Base-by-base conservation (phyloP, 2,888 invertebrate genomes). In the Noctua comes region DNA sequence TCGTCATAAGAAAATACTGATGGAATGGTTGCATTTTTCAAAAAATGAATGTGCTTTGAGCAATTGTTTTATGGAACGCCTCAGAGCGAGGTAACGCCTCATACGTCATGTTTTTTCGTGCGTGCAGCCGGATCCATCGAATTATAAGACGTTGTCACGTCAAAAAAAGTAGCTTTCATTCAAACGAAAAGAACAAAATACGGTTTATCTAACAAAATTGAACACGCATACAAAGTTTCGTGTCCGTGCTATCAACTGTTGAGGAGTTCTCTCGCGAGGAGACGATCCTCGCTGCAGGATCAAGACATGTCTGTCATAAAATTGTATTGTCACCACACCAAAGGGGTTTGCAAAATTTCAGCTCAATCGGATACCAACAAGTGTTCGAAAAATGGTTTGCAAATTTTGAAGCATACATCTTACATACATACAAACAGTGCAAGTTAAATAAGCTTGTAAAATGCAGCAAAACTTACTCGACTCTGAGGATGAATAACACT, bases 401-500 rank as follows among this genome's bases (percentile, higher is more conserved):
- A 27, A 59, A 13, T 16, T 27, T 59, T 59, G n/a, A 16, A 27
- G 27, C 27, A 5, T 16, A n/a, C 13, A n/a, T n/a, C 13, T n/a
- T n/a, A n/a, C 54, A 1, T 57, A n/a, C 13, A 54, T 27, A 59
- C n/a, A 6, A 62, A 62, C 59, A 62, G 16, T 59, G 57, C 27
- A 27, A 31, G 8, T 62, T 62, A 62, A 31, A 59, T 27, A 59
- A 31, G 31, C 31, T 62, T 62, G 13, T 40, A 65, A n/a, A 36
- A 46, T 64, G 16, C 11, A 11, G 10, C 24, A 24, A 43, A 78
- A 93, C 95, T 94, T 95, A 98, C 98, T 97, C 99, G 98, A 78
- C 98, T 98, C 87, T 98, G 97, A 2, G 98, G 98, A 97, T 99
- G 98, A 88, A 99, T 98, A 73, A 99, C 97, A 94, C 98, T 98